These are phyloP conservation scores for Sebastes itinus DNA, from an alignment of 2,797 vertebrate genomes.

Conservation along the genomic window DNA sequence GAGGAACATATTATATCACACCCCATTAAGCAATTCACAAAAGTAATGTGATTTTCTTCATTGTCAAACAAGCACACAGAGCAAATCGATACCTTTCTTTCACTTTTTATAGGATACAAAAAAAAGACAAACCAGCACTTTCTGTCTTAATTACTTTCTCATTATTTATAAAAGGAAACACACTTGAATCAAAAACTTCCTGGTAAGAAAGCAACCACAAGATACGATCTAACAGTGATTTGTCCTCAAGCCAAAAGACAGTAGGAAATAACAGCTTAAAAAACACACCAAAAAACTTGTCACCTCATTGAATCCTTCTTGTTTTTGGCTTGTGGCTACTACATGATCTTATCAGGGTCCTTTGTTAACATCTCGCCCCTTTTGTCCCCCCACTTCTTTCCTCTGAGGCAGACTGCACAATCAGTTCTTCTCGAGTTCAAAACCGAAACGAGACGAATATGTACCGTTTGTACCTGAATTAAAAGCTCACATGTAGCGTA, in stretches of 20 bases:
- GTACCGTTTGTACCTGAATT: background rate
- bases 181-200: constrained; percentile 43
- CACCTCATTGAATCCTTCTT: constrained; percentile 30
- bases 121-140: constrained; percentile 5
- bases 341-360: constrained; percentile 48
- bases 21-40: background rate
- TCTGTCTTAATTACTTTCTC: background rate
- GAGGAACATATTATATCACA: constrained; percentile 1
- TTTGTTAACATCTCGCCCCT: constrained; percentile 33
- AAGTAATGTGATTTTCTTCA: background rate
- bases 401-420: background rate
- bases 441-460: background rate
- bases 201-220: constrained; percentile 3
- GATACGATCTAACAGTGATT: constrained; percentile 32
- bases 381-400: constrained; percentile 16
- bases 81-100: background rate
- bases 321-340: constrained; percentile 55
- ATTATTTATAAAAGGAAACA: background rate
- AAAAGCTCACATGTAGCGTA: background rate
- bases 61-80: background rate
- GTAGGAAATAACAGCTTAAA: constrained; percentile 1
- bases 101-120: background rate
- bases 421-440: background rate
- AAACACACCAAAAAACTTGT: constrained; percentile 10
- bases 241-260: constrained; percentile 11